Percentiles rank a stretch among this genome's conserved stretches.
These are phyloP conservation scores for Siphamia tubifer DNA, from an alignment of 2,113 vertebrate species.

Conservation along the genomic window DNA sequence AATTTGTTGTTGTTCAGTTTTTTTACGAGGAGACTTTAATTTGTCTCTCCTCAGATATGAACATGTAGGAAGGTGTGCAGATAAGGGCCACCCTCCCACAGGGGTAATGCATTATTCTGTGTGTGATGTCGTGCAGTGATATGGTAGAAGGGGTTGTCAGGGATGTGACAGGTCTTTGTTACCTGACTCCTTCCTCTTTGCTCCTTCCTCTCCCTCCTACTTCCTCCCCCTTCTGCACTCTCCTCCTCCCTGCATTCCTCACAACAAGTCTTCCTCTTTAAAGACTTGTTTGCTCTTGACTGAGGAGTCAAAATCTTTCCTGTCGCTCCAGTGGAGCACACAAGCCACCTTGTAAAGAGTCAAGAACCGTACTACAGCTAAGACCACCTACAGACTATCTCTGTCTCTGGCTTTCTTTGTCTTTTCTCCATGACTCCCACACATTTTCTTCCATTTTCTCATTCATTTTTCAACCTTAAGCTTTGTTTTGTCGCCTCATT, in stretches of 20 bases:
- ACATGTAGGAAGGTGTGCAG: conserved; percentile 36
- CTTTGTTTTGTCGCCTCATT: neutral
- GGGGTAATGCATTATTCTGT: conserved; percentile 65
- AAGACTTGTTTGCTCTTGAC: conserved; percentile 57
- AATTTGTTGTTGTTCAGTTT: conserved; percentile 34
- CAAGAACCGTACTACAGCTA: neutral
- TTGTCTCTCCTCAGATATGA: conserved; percentile 40
- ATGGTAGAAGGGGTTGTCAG: conserved; percentile 42
- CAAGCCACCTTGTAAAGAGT: conserved; percentile 14
- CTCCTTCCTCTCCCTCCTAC: conserved; percentile 10
- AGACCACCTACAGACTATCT: conserved; percentile 5
- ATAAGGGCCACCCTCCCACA: conserved; percentile 37
- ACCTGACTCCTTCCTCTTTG: conserved; percentile 47
- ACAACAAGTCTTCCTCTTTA: conserved; percentile 38
- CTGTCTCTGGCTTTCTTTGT: too few species aligned
- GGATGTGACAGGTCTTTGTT: conserved; percentile 71
- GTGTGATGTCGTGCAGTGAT: conserved; percentile 50
- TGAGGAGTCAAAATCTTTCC: conserved; percentile 41
- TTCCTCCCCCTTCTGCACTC: neutral
- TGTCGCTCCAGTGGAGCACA: conserved; percentile 18
- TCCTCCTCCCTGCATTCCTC: neutral
- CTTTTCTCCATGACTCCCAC: neutral
- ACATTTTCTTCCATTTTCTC: neutral
- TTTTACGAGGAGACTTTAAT: conserved; percentile 43
- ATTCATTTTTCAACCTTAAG: too few species aligned